These are phyloP conservation scores for Opisthocomus hoazin DNA, from an alignment of 2,113 vertebrate genomes.

Conservation along the genomic window DNA sequence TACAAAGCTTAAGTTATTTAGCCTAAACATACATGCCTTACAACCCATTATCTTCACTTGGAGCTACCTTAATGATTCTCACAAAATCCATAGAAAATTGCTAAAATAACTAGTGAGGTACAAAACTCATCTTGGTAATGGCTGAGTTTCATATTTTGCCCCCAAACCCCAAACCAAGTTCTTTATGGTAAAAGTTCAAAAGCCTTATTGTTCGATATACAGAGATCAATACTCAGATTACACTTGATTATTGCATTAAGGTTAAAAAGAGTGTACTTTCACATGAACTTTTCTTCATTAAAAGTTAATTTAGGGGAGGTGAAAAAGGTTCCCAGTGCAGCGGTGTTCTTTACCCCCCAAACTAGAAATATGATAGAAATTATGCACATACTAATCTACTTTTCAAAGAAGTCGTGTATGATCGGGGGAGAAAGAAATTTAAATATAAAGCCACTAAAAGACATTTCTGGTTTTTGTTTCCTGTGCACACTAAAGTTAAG, in stretches of 20 bases:
- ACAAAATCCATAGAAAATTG: neutral
- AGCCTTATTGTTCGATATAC: neutral
- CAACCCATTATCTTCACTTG: neutral
- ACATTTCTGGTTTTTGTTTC: neutral
- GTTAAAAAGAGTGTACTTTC: neutral
- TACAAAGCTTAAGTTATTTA: neutral
- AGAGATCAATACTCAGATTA: neutral
- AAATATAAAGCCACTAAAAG: neutral
- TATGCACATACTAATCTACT: neutral
- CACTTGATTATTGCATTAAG: neutral
- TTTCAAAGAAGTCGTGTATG: neutral
- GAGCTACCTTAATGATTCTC: neutral
- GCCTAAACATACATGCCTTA: neutral
- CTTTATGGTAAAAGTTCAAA: neutral
- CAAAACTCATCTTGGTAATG: neutral
- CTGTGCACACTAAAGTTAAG: neutral
- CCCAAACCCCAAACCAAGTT: neutral
- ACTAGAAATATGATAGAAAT: neutral
- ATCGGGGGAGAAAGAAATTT: neutral
- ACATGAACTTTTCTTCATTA: neutral
- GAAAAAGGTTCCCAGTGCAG: neutral
- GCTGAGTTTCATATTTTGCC: neutral
- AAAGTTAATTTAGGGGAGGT: neutral
- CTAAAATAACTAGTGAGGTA: neutral
- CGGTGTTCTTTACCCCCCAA: neutral